These are phyloP conservation scores for Egretta garzetta DNA, from an alignment of 2,113 vertebrate genomes.

Conservation along the genomic window DNA sequence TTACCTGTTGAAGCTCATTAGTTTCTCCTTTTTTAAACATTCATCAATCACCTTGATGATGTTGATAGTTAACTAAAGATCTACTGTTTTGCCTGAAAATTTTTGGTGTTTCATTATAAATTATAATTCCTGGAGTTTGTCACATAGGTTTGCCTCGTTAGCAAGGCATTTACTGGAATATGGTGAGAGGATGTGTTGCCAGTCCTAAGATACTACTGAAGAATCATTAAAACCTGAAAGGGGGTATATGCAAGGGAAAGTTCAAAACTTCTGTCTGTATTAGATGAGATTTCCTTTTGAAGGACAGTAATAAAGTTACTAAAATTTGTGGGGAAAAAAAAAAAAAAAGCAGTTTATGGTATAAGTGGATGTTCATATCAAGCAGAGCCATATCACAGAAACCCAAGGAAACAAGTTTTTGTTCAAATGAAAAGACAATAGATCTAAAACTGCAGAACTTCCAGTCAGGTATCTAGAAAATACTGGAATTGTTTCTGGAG, in stretches of 20 bases:
- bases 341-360: background rate
- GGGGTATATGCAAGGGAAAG: background rate
- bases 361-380: background rate
- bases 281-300: background rate
- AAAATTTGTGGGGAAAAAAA: background rate
- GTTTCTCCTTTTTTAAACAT: background rate
- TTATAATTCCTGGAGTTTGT: background rate
- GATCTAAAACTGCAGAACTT: background rate
- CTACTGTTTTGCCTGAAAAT: background rate
- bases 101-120: background rate
- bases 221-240: background rate
- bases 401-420: background rate
- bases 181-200: background rate
- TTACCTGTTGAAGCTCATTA: background rate
- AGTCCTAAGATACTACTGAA: background rate
- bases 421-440: background rate
- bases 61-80: background rate
- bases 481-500: background rate
- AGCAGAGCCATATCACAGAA: background rate
- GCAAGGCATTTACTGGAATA: background rate
- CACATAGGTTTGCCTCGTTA: background rate
- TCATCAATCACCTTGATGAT: background rate
- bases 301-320: background rate
- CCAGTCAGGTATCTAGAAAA: background rate
- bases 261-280: background rate